Conservation (phyloP, 2,113 vertebrate species). For the Carassius gibelio region DNA sequence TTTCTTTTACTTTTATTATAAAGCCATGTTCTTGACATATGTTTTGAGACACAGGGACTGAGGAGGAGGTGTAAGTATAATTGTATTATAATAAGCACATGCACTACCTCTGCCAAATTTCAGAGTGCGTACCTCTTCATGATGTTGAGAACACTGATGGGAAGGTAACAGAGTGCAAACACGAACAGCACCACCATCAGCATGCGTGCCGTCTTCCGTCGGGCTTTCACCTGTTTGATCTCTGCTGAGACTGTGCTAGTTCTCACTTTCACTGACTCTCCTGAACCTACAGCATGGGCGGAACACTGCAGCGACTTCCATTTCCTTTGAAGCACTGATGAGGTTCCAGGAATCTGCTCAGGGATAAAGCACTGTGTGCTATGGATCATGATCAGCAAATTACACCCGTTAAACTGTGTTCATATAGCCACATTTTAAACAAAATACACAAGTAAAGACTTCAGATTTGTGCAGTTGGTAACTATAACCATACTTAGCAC, state of each 20-base stretch:
- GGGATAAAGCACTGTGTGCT: conserved; percentile 19
- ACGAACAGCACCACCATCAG: conserved; percentile 94
- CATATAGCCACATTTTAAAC: no score
- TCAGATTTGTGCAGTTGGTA: no score
- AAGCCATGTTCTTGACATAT: background rate
- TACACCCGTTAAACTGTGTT: no score
- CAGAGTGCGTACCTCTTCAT: conserved; percentile 85
- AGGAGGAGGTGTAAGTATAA: background rate
- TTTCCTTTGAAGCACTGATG: conserved; percentile 89
- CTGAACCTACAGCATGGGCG: conserved; percentile 68
- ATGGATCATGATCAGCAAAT: background rate
- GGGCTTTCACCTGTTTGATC: conserved; percentile 90
- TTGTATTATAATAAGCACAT: background rate
- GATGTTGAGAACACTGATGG: conserved; percentile 95
- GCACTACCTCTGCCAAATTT: background rate
- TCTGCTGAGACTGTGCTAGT: conserved; percentile 87
- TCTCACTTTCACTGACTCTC: conserved; percentile 79
- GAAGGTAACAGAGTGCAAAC: conserved; percentile 95
- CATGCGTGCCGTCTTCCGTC: conserved; percentile 95
- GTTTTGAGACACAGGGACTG: background rate
- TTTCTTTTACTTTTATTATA: background rate
- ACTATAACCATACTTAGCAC: no score
- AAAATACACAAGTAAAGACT: no score
- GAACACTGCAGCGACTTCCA: conserved; percentile 84
- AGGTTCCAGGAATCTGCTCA: conserved; percentile 90